phyloP scores from a whole-genome alignment of 2,113 vertebrate species.

The Prochilodus magdalenae region DNA sequence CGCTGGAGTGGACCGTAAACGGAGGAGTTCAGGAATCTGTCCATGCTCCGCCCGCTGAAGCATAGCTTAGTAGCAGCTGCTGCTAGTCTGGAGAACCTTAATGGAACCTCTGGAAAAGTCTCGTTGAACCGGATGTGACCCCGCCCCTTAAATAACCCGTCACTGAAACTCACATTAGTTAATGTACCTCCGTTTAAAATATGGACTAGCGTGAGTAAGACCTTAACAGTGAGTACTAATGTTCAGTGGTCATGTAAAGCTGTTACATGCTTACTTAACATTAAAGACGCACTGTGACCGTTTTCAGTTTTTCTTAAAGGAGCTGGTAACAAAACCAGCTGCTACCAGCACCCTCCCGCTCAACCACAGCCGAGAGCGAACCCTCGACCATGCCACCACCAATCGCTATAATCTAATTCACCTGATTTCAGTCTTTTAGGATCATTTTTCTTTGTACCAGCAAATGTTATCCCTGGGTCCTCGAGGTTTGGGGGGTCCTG shows the following conservation, averaged over 20 bases:
- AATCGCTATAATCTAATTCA: neutral
- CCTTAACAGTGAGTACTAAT: too few species aligned
- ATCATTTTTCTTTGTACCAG: neutral
- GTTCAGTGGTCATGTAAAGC: too few species aligned
- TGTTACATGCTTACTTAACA: too few species aligned
- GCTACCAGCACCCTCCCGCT: conserved; percentile 60
- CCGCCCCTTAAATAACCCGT: too few species aligned
- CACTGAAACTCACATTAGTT: too few species aligned
- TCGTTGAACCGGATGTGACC: neutral
- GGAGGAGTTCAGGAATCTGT: too few species aligned
- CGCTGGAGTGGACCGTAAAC: too few species aligned
- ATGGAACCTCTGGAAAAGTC: neutral
- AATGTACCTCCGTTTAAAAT: too few species aligned
- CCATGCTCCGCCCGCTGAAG: too few species aligned
- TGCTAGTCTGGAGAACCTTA: neutral
- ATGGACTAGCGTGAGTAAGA: too few species aligned
- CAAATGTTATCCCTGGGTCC: neutral
- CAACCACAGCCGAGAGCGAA: conserved; percentile 38
- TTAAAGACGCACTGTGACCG: too few species aligned
- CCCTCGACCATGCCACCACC: neutral
- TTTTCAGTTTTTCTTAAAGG: neutral
- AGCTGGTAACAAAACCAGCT: conserved; percentile 71
- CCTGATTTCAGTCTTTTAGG: neutral
- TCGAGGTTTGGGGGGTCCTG: conserved; percentile 67
- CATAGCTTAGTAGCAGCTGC: neutral